Evolutionary conservation across 2,113 vertebrate species (phyloP), one percentile per base, ranked within the genome.

Genomic region (Madoqua kirkii): DNA sequence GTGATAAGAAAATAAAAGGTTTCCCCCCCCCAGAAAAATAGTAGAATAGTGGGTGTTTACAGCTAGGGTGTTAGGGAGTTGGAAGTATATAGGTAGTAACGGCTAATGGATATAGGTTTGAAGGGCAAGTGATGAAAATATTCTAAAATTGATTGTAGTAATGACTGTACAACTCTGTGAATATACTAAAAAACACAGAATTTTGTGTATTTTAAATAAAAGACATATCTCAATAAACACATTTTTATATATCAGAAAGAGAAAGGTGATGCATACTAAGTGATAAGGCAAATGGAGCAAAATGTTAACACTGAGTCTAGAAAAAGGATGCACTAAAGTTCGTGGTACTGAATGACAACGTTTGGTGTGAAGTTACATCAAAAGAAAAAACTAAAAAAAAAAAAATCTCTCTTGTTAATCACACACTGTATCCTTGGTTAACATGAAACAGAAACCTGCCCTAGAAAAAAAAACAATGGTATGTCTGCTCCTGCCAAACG

Each of bases 251-350:
- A 83, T 50, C 43, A 31, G 55, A 52, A 27, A 81, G n/a, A 48
- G 50, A 95, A 48, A 48, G 27, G 85, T 25, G 52, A 55, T 12
- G 76, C 17, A 84, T 23, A 57, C 15, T 40, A 94, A 94, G 7
- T 81, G 52, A 96, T 52, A 82, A 87, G 86, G 33, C 79, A 96
- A 89, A 95, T 76, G 33, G 33, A 43, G 45, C 62, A 96, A 96
- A 89, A 71, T 74, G 25, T 84, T 78, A 71, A 94, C 60, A 93
- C 19, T 60, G 6, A 87, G 84, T 84, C n/a, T 54, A 5, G 78
- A 31, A 81, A 91, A 93, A 94, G 54, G 13, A 94, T 29, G 15
- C 33, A 64, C 15, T 60, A 15, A 86, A 88, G 55, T 91, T 93
- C 76, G 60, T 25, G 60, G 60, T 91, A 88, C 40, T 64, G 87